Evolutionary conservation across 2,113 vertebrate genomes (phyloP), one percentile per base, ranked within the genome.

Genomic region (Saimiri boliviensis): DNA sequence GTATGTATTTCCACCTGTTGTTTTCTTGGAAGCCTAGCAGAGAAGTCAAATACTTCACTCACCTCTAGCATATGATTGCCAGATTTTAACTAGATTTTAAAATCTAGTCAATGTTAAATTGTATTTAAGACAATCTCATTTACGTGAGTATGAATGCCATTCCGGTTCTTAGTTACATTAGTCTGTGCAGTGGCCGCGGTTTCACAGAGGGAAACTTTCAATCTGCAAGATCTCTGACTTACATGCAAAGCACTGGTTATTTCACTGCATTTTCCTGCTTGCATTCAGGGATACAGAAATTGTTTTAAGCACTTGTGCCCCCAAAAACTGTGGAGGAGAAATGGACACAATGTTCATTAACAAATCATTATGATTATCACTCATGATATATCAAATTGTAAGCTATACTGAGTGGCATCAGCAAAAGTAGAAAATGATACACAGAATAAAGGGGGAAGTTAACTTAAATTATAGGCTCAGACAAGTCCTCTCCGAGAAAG

Each of bases 51-150:
- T 90, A 71, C 12, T 58, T 66, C 81, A 76, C 10, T 92, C 19
- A 35, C 0, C 16, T 84, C 81, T 89, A 54, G 47, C 63, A 9
- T 54, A 8, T 66, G 35, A 93, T n/a, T 90, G 35, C 8, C 71
- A 88, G 66, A 68, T 60, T 95, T 95, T 89, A 92, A 74, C 90
- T 94, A 52, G 52, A 52, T 52, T 52, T 52, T 52, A 84, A 89
- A 80, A 79, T 74, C 27, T 89, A 86, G 45, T 14, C 52, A 95
- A 0, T 85, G 70, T 81, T 86, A 79, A 82, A n/a, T 85, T 79
- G 76, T 90, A 42, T 70, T 86, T 76, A 86, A 94, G 40, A 68
- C 9, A 70, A 6, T 20, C 23, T 92, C 6, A 71, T 27, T 90
- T 85, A 66, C n/a, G 1, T 77, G 66, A 56, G 49, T 21, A 45